Evolutionary conservation across 2,113 vertebrate species (phyloP).

Genomic region (Mionectes macconnelli): DNA sequence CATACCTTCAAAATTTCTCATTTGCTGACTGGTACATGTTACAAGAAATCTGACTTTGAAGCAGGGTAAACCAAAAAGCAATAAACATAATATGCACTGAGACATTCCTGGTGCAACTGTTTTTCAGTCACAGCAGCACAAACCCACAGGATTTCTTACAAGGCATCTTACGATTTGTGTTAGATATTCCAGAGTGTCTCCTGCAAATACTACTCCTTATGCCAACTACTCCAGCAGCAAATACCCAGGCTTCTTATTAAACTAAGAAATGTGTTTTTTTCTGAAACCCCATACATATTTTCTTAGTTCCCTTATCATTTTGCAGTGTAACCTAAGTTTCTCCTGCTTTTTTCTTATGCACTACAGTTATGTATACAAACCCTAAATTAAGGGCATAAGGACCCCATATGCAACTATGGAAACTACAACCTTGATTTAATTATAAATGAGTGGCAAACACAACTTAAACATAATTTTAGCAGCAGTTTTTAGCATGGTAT

Average conservation of each 20-base stretch:
- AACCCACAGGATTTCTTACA: not conserved
- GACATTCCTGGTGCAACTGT: not conserved
- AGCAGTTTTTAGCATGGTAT: not conserved
- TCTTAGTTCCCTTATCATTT: not conserved
- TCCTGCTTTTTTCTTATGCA: not conserved
- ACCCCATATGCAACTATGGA: not conserved
- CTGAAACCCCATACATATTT: not conserved
- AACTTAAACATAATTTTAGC: not conserved
- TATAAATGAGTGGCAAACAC: not conserved
- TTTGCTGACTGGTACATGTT: not conserved
- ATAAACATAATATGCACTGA: not conserved
- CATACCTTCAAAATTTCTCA: not conserved
- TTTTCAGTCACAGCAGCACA: not conserved
- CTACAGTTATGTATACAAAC: not conserved
- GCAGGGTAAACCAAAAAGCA: not conserved
- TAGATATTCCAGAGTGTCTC: not conserved
- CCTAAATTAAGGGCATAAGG: not conserved
- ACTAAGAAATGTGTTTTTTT: not conserved
- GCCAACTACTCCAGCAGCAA: not conserved
- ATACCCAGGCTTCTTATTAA: not conserved
- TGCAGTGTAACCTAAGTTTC: not conserved
- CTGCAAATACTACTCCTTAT: not conserved
- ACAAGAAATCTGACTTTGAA: not conserved
- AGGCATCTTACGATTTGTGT: not conserved
- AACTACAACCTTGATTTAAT: not conserved